A percentile compares a stretch with the other conserved stretches of the same genome.
phyloP scores from a whole-genome alignment of 2,113 vertebrate species.

The Nothoprocta pentlandii region DNA sequence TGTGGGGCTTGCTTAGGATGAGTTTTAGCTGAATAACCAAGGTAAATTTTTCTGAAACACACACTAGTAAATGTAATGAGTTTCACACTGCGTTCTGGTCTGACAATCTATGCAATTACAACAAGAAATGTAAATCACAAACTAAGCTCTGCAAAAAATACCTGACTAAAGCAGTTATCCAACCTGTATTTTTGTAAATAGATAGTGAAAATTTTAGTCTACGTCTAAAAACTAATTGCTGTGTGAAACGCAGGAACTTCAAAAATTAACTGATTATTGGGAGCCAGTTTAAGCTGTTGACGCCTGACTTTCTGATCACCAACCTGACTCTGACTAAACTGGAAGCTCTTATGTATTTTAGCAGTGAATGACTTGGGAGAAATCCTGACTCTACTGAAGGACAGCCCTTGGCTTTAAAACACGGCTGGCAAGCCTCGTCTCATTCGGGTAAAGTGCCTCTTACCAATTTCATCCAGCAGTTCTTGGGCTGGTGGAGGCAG shows the following conservation, averaged over 20 bases:
- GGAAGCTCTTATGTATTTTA: conserved; percentile 21
- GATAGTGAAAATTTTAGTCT: not conserved
- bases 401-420: not conserved
- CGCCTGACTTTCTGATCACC: not conserved
- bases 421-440: conserved; percentile 1
- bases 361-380: not conserved
- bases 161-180: not conserved
- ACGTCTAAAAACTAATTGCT: not conserved
- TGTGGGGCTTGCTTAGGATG: not conserved
- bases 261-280: not conserved
- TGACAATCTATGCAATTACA: not conserved
- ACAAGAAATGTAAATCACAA: not conserved
- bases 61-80: not conserved
- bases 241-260: not conserved
- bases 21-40: not conserved
- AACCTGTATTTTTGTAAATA: not conserved
- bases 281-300: not conserved
- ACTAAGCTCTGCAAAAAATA: not conserved
- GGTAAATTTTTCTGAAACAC: not conserved
- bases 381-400: not conserved
- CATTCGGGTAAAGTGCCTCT: conserved; percentile 50
- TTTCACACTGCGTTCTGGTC: not conserved
- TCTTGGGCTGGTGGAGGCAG: conserved; percentile 76
- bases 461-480: conserved; percentile 78
- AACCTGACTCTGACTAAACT: not conserved